Evolutionary conservation across 2,797 vertebrate species (phyloP).

Genomic region (Melanotaenia boesemani): DNA sequence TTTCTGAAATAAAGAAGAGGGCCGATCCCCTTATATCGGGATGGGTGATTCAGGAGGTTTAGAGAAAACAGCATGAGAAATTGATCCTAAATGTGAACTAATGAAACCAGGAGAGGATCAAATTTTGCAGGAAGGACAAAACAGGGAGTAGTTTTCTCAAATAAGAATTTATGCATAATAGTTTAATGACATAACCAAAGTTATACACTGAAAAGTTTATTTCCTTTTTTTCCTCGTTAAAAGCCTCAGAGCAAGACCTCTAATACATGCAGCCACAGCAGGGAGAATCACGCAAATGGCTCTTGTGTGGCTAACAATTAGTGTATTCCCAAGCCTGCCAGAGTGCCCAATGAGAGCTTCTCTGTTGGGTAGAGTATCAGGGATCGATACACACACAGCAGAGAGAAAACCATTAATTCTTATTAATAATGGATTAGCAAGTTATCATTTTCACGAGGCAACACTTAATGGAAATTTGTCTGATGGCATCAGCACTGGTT

Average conservation of each 20-base stretch:
- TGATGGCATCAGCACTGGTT: conserved; percentile 78
- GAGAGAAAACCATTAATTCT: conserved; percentile 83
- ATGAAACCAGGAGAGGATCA: conserved; percentile 1
- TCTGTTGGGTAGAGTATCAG: conserved; percentile 76
- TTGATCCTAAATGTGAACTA: conserved; percentile 9
- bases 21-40: conserved; percentile 35
- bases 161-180: not conserved
- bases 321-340: conserved; percentile 74
- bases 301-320: conserved; percentile 76
- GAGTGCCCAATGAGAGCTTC: conserved; percentile 71
- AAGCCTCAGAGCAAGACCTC: conserved; percentile 48
- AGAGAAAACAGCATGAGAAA: conserved; percentile 1
- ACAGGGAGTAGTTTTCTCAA: not conserved
- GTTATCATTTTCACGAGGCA: conserved; percentile 82
- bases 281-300: conserved; percentile 67
- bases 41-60: conserved; percentile 32
- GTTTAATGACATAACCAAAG: not conserved
- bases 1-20: conserved; percentile 45
- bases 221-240: conserved; percentile 21
- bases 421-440: conserved; percentile 87
- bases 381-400: conserved; percentile 78
- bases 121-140: conserved; percentile 2
- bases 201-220: conserved; percentile 1
- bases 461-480: conserved; percentile 82
- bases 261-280: conserved; percentile 74